These are phyloP conservation scores for Junonia oenone DNA, from an alignment of 2,888 invertebrate genomes.

Conservation along the genomic window DNA sequence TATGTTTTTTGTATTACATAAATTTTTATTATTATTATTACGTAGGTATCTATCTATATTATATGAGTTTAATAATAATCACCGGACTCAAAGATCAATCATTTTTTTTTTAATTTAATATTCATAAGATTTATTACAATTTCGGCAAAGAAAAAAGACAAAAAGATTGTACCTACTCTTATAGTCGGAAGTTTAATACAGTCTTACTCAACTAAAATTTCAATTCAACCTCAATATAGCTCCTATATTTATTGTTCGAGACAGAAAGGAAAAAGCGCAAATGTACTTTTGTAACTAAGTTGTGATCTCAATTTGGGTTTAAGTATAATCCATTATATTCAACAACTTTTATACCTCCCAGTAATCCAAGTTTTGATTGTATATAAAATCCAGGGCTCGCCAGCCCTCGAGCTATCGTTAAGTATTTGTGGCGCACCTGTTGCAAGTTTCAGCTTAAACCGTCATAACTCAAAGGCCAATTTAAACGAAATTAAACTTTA, in stretches of 20 bases:
- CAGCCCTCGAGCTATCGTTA: slow-evolving; percentile 18
- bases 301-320: background rate
- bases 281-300: background rate
- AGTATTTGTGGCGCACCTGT: slow-evolving; percentile 25
- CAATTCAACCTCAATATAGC: too few species aligned
- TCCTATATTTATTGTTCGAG: background rate
- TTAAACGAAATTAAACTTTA: slow-evolving; percentile 12
- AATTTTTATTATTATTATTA: too few species aligned
- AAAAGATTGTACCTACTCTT: too few species aligned
- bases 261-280: background rate
- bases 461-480: background rate
- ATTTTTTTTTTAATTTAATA: too few species aligned
- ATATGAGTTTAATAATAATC: too few species aligned
- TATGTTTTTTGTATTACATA: too few species aligned
- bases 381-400: slow-evolving; percentile 18
- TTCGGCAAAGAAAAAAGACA: too few species aligned
- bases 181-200: too few species aligned
- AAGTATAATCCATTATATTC: slow-evolving; percentile 7
- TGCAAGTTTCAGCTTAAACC: slow-evolving; percentile 19
- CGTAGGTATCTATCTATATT: too few species aligned
- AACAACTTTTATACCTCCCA: slow-evolving; percentile 10
- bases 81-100: too few species aligned
- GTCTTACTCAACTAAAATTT: too few species aligned
- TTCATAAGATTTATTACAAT: too few species aligned
- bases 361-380: slow-evolving; percentile 23